phyloP scores from a whole-genome alignment of 1,140 invertebrate species.

The Brachionus asplanchnoidis region DNA sequence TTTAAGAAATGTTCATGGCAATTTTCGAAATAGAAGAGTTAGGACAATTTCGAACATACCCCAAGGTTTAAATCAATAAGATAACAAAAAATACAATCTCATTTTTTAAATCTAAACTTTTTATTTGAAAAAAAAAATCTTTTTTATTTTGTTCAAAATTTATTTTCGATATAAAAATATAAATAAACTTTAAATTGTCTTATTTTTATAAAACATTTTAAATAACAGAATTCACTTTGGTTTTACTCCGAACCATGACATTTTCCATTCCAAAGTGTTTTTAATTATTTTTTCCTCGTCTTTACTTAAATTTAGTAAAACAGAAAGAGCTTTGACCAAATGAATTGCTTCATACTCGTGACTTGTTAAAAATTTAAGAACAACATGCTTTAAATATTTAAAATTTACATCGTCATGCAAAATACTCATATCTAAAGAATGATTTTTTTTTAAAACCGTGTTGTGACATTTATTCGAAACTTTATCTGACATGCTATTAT shows the following conservation, averaged over 20 bases:
- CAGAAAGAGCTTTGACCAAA: constrained; percentile 77
- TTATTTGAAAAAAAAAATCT: too few relatives aligned
- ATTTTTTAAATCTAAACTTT: too few relatives aligned
- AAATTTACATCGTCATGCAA: constrained; percentile 67
- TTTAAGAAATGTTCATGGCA: too few relatives aligned
- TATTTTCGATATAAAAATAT: background rate
- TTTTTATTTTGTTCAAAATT: background rate
- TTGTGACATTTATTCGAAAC: background rate
- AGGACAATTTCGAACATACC: too few relatives aligned
- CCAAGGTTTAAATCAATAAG: too few relatives aligned
- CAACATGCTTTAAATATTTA: constrained; percentile 82
- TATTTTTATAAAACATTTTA: background rate
- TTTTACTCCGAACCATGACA: constrained; percentile 74
- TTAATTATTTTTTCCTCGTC: constrained; percentile 81
- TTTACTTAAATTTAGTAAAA: constrained; percentile 72
- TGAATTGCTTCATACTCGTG: constrained; percentile 78
- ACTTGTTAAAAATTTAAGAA: constrained; percentile 83
- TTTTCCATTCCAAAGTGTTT: constrained; percentile 79
- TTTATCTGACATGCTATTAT: background rate
- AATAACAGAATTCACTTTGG: constrained; percentile 54
- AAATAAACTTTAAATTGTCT: background rate
- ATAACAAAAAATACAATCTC: too few relatives aligned
- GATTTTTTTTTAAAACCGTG: constrained; percentile 41
- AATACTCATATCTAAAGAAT: background rate
- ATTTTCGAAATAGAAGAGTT: too few relatives aligned